Evolutionary conservation across 2,797 vertebrate species (phyloP).

Genomic region (Eidolon dupreanum): DNA sequence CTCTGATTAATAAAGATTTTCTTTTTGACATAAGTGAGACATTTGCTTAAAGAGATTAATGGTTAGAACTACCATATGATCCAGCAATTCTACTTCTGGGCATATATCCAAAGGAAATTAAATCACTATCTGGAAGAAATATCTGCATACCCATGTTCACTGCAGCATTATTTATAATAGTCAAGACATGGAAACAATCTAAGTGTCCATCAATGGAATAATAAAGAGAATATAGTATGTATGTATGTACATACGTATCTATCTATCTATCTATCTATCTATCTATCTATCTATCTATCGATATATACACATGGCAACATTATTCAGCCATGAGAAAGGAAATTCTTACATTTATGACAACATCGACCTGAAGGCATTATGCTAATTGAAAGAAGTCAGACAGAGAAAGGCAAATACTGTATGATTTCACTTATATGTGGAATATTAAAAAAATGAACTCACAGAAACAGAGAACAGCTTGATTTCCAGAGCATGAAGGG

Average conservation of each 20-base stretch:
- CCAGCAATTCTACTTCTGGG: not conserved
- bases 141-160: not conserved
- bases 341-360: not conserved
- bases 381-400: not conserved
- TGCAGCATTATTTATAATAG: not conserved
- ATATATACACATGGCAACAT: not conserved
- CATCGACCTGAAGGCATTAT: not conserved
- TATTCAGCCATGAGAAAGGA: not conserved
- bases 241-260: too few relatives aligned
- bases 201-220: not conserved
- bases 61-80: not conserved
- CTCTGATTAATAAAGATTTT: conserved; percentile 15
- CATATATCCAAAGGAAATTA: not conserved
- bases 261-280: not conserved
- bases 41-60: conserved; percentile 5
- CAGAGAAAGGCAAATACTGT: not conserved
- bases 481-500: not conserved
- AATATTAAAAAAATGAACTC: not conserved
- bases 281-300: not conserved
- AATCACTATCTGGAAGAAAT: not conserved
- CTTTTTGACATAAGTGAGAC: not conserved
- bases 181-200: not conserved
- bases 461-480: not conserved
- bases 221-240: not conserved
- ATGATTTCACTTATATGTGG: not conserved